These are phyloP conservation scores for Heliconius hortense DNA, from an alignment of 2,888 invertebrate genomes.

Conservation along the genomic window DNA sequence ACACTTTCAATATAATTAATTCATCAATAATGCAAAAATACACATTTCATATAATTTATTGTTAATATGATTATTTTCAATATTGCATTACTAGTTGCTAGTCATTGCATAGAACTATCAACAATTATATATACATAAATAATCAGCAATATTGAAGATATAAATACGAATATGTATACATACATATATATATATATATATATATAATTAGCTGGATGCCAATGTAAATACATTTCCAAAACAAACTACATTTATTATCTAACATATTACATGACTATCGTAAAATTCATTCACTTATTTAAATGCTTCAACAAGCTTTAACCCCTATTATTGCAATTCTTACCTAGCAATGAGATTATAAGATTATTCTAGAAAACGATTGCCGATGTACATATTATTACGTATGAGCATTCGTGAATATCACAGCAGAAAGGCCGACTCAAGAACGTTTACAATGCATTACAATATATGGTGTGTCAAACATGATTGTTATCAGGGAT, in stretches of 20 bases:
- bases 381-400: slow-evolving; percentile 22
- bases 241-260: slow-evolving; percentile 13
- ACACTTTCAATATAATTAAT: background rate
- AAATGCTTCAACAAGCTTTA: slow-evolving; percentile 21
- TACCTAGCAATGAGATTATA: slow-evolving; percentile 28
- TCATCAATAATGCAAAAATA: slow-evolving; percentile 12
- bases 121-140: slow-evolving; percentile 9
- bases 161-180: slow-evolving; percentile 4
- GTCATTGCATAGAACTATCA: slow-evolving; percentile 2
- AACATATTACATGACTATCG: slow-evolving; percentile 14
- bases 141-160: slow-evolving; percentile 10
- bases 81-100: slow-evolving; percentile 4
- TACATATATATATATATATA: background rate
- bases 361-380: slow-evolving; percentile 18
- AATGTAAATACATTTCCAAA: slow-evolving; percentile 26
- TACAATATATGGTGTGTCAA: slow-evolving; percentile 26
- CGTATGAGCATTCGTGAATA: slow-evolving; percentile 27
- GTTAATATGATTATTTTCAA: background rate
- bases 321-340: slow-evolving; percentile 35
- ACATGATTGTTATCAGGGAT: slow-evolving; percentile 16
- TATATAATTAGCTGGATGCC: slow-evolving; percentile 12
- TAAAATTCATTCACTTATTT: slow-evolving; percentile 28
- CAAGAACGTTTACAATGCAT: slow-evolving; percentile 33
- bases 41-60: background rate
- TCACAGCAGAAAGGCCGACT: slow-evolving; percentile 40